Percentiles rank a stretch among this genome's conserved stretches.
phyloP scores from a whole-genome alignment of 2,888 invertebrate genomes.

The Galeopsomyia nigrocyanea region DNA sequence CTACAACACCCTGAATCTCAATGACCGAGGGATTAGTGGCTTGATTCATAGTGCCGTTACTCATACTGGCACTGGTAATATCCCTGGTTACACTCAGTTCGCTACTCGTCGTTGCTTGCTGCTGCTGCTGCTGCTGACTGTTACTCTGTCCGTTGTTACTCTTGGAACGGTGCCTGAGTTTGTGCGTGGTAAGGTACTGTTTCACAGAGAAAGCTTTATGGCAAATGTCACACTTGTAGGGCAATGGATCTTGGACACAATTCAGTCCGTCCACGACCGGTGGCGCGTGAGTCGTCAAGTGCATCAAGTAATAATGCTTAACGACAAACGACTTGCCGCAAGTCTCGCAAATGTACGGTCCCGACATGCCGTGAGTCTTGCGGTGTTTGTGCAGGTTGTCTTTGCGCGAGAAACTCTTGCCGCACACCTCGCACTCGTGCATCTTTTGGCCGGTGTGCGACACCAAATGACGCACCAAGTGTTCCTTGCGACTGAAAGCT shows the following conservation, averaged over 20 bases:
- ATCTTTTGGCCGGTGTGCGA: slow-evolving; percentile 79
- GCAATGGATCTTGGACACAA: slow-evolving; percentile 61
- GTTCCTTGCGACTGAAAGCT: slow-evolving; percentile 79
- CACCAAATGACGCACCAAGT: slow-evolving; percentile 76
- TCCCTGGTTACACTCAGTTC: slow-evolving; percentile 50
- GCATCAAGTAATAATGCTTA: slow-evolving; percentile 77
- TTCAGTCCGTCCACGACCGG: slow-evolving; percentile 56
- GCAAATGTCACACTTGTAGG: slow-evolving; percentile 75
- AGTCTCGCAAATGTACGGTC: slow-evolving; percentile 75
- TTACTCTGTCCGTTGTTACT: slow-evolving; percentile 61
- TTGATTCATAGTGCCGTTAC: slow-evolving; percentile 56
- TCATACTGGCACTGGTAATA: slow-evolving; percentile 52
- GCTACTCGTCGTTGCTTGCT: slow-evolving; percentile 25
- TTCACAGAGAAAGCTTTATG: slow-evolving; percentile 74
- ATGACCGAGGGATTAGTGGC: slow-evolving; percentile 58
- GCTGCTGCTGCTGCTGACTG: slow-evolving; percentile 61
- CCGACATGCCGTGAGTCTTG: slow-evolving; percentile 73
- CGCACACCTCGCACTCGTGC: slow-evolving; percentile 75
- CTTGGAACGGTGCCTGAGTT: slow-evolving; percentile 72
- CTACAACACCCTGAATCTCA: slow-evolving; percentile 64
- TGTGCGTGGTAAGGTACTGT: slow-evolving; percentile 76
- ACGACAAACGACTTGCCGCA: slow-evolving; percentile 78
- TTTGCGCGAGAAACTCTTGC: slow-evolving; percentile 72
- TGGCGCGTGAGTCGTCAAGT: slow-evolving; percentile 71
- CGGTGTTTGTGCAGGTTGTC: slow-evolving; percentile 75